Conservation (phyloP, 2,888 invertebrate species). For the Scrobipalpa costella region DNA sequence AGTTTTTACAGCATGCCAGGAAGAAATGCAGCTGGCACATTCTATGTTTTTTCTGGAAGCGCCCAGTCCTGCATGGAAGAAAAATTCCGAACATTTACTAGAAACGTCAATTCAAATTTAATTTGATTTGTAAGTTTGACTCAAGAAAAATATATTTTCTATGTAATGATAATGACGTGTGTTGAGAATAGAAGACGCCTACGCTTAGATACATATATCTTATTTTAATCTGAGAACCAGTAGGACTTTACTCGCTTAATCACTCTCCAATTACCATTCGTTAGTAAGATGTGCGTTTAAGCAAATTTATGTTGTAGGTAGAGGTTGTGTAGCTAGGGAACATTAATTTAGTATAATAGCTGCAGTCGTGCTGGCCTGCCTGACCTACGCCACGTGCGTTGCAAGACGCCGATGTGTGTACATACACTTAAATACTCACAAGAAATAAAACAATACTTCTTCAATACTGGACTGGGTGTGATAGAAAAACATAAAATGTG, state of each 20-base stretch:
- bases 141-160: no score
- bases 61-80: no score
- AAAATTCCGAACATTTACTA: no score
- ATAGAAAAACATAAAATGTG: no score
- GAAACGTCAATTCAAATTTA: no score
- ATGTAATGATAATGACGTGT: no score
- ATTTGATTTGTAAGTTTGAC: no score
- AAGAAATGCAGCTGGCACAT: no score
- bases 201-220: background rate
- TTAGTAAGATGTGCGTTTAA: background rate
- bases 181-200: no score
- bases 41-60: no score
- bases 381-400: constrained; percentile 20
- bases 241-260: background rate
- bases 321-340: background rate
- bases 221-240: background rate
- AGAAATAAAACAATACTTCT: background rate
- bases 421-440: background rate
- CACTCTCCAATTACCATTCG: constrained; percentile 2
- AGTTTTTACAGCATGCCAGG: no score
- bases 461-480: no score
- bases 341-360: constrained; percentile 19
- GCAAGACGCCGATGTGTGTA: background rate
- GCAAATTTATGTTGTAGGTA: constrained; percentile 18
- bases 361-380: constrained; percentile 3